These are phyloP conservation scores for Psix sp. DNA, from an alignment of 1,140 invertebrate species.

Conservation along the genomic window DNA sequence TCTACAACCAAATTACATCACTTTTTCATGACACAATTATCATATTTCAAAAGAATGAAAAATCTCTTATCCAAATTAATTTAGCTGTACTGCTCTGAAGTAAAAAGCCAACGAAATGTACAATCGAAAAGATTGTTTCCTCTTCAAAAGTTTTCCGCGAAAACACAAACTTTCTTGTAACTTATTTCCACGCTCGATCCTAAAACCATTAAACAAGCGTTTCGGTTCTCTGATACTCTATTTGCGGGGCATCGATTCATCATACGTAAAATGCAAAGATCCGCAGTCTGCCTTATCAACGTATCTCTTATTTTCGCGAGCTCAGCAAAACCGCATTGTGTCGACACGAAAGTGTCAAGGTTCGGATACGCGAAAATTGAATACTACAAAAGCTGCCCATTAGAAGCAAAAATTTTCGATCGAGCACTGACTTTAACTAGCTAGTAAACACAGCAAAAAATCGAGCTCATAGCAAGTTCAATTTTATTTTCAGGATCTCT, in stretches of 20 bases:
- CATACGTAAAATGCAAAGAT: conserved; percentile 28
- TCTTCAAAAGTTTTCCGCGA: too few relatives aligned
- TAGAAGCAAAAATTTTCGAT: conserved; percentile 35
- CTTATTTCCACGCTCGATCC: too few relatives aligned
- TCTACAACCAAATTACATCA: too few relatives aligned
- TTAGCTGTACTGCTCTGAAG: too few relatives aligned
- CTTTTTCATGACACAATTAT: too few relatives aligned
- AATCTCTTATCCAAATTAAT: too few relatives aligned
- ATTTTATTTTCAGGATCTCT: conserved; percentile 17
- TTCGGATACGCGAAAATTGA: conserved; percentile 28
- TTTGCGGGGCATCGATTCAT: conserved; percentile 31
- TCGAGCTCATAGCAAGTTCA: conserved; percentile 32
- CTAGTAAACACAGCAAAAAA: conserved; percentile 56
- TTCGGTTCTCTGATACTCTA: conserved; percentile 13
- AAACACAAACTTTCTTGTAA: too few relatives aligned
- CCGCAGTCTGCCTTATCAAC: conserved; percentile 35
- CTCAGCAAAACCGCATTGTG: conserved; percentile 35
- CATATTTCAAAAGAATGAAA: too few relatives aligned
- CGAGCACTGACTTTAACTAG: conserved; percentile 46
- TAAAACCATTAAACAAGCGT: too few relatives aligned
- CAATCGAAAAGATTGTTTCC: too few relatives aligned
- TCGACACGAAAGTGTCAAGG: conserved; percentile 41
- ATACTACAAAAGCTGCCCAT: conserved; percentile 34
- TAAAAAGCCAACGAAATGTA: too few relatives aligned
- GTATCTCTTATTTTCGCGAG: conserved; percentile 38